Percentiles rank a stretch among this genome's conserved stretches.
These are phyloP conservation scores for Plectropomus leopardus DNA, from an alignment of 2,113 vertebrate species.

Conservation along the genomic window DNA sequence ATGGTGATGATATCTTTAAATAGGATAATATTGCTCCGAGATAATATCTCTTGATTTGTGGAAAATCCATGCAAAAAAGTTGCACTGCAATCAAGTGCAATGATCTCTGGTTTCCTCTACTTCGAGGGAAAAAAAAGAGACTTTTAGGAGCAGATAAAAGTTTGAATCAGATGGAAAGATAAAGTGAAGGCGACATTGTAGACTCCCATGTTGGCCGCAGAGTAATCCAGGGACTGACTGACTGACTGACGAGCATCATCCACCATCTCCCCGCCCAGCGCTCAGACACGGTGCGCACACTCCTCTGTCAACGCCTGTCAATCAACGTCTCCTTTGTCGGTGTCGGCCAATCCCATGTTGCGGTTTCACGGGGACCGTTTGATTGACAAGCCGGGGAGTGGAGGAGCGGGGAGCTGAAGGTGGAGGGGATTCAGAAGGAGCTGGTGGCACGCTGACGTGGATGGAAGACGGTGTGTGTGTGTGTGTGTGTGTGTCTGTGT, in stretches of 20 bases:
- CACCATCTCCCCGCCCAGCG: constrained; percentile 3
- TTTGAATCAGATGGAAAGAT: constrained; percentile 46
- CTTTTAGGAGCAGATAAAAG: constrained; percentile 45
- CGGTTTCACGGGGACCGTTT: constrained; percentile 32
- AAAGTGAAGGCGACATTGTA: constrained; percentile 28
- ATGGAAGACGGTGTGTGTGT: background rate
- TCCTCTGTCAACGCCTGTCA: constrained; percentile 67
- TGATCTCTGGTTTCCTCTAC: constrained; percentile 16
- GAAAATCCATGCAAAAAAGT: constrained; percentile 10
- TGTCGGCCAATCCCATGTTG: constrained; percentile 63
- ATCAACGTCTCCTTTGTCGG: constrained; percentile 62
- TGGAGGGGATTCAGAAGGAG: constrained; percentile 19
- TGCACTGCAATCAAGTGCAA: background rate
- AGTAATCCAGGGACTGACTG: constrained; percentile 47
- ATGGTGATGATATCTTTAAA: constrained; percentile 38
- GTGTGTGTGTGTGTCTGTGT: constrained; percentile 4
- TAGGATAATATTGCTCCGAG: constrained; percentile 4
- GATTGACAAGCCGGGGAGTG: constrained; percentile 54
- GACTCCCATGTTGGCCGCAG: constrained; percentile 19
- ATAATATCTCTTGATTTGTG: constrained; percentile 34
- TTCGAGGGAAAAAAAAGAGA: background rate
- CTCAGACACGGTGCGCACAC: constrained; percentile 27
- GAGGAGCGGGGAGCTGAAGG: background rate
- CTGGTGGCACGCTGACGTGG: background rate
- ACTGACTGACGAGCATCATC: constrained; percentile 43